A percentile compares a stretch with the other conserved stretches of the same genome.
Evolutionary conservation across 2,888 invertebrate genomes (phyloP).

Genomic region (Ametastegia equiseti): DNA sequence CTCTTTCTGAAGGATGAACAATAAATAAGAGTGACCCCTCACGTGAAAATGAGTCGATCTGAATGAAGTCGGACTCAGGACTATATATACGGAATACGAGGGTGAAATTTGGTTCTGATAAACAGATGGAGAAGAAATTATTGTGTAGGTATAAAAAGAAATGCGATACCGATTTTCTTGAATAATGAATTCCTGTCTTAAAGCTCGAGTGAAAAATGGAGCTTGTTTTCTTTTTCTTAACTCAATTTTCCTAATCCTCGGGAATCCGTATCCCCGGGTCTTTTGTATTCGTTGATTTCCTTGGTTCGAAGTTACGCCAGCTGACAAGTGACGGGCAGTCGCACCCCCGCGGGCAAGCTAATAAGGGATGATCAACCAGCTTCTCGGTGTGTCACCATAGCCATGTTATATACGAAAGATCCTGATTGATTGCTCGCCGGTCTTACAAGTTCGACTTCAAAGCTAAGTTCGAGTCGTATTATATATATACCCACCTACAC

Average conservation of each 20-base stretch:
- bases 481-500: too few relatives aligned
- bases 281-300: not conserved
- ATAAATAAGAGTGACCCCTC: not conserved
- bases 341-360: conserved; percentile 15
- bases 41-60: conserved; percentile 16
- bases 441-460: conserved; percentile 20
- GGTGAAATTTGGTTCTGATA: not conserved
- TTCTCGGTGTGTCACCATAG: not conserved
- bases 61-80: not conserved
- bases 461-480: not conserved
- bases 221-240: not conserved
- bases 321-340: conserved; percentile 26
- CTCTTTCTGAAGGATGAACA: not conserved
- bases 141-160: too few relatives aligned
- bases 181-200: conserved; percentile 5
- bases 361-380: conserved; percentile 10
- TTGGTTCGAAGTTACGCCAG: not conserved
- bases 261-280: not conserved
- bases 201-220: not conserved
- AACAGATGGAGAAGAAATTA: conserved; percentile 24
- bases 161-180: conserved; percentile 9
- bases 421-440: conserved; percentile 19
- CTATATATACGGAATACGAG: not conserved
- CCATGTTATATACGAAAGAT: not conserved
- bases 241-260: not conserved